A percentile compares a stretch with the other conserved stretches of the same genome.
These are phyloP conservation scores for Drosophila erecta DNA, from an alignment of 1,140 invertebrate species.

Conservation along the genomic window DNA sequence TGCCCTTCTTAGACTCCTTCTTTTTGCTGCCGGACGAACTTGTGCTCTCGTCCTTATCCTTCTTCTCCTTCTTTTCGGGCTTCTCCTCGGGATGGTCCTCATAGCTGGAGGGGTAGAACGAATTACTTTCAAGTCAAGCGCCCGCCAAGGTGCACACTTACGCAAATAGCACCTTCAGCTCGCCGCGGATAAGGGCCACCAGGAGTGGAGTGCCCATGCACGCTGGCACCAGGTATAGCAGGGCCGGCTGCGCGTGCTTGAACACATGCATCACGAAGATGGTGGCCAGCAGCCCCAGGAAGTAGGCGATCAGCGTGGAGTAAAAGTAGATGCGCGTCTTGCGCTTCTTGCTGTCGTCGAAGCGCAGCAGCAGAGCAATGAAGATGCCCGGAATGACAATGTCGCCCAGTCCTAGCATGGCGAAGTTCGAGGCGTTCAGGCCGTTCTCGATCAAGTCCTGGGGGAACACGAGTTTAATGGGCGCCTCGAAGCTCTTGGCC, in stretches of 20 bases:
- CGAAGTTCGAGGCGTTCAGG: conserved; percentile 96
- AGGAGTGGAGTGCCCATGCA: conserved; percentile 95
- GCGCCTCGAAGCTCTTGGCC: conserved; percentile 99
- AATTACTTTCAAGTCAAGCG: no score
- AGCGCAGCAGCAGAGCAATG: conserved; percentile 97
- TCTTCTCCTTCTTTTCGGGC: conserved; percentile 84
- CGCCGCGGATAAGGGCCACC: conserved; percentile 95
- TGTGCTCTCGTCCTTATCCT: conserved; percentile 74
- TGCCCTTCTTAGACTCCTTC: conserved; percentile 80
- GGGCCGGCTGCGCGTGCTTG: conserved; percentile 99
- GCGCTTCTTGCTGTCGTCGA: conserved; percentile 96
- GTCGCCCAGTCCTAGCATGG: conserved; percentile 99
- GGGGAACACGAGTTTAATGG: conserved; percentile 99
- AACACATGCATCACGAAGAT: conserved; percentile 99
- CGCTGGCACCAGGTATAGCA: conserved; percentile 98
- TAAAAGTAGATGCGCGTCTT: conserved; percentile 97
- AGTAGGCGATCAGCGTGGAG: conserved; percentile 97
- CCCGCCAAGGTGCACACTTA: conserved; percentile 86
- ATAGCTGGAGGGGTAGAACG: conserved; percentile 84
- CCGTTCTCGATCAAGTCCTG: conserved; percentile 98
- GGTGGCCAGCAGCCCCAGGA: conserved; percentile 95
- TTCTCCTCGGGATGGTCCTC: conserved; percentile 88
- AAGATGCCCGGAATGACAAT: conserved; percentile 99
- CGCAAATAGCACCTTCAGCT: conserved; percentile 95
- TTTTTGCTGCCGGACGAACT: conserved; percentile 69